Evolutionary conservation across 2,797 vertebrate species (phyloP), one percentile per base, ranked within the genome.

Genomic region (Serranus cabrilla): DNA sequence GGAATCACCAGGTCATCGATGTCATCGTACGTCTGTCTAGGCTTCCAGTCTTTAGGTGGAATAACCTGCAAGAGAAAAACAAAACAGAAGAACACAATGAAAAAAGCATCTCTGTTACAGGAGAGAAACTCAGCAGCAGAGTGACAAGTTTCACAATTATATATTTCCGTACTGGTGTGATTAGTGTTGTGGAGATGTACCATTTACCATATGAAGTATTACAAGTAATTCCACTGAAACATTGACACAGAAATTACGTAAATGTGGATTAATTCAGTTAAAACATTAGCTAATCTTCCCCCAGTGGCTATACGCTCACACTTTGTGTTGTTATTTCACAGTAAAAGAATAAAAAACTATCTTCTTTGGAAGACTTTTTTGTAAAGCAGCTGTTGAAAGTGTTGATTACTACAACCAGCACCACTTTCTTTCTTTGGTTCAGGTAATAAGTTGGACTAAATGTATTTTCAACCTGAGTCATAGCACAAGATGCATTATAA

Each of bases 11-110:
- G 90, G 31, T 99, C 97, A 68, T 99, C 97, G 0, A 99, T 96
- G 74, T 99, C 96, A 71, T 99, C 97, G 25, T 99, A 99, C 7
- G 96, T 96, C 4, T 21, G 78, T 17, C 98, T 94, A 0, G 98
- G 97, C 69, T 96, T 98, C 98, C 98, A 99, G 77, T 96, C 96
- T 89, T 97, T 98, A 1, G 98, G 98, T 51, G 98, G 98, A 76
- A 99, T 94, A 8, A 99, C 95, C 98, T 99, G 87, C 3, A 87
- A 52, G 34, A 75, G n/a, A 50, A 49, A 27, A 55, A 39, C 0
- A 61, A 17, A 62, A 56, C 10, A 65, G 3, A 64, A 27, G 6
- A 45, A 54, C 4, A 17, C 1, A 45, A 49, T 27, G 16, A 68
- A 39, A 57, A n/a, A 52, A 20, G 7, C 20, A 10, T 16, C 12